Conservation (phyloP, 2,888 invertebrate species). For the Germaria angustata region DNA sequence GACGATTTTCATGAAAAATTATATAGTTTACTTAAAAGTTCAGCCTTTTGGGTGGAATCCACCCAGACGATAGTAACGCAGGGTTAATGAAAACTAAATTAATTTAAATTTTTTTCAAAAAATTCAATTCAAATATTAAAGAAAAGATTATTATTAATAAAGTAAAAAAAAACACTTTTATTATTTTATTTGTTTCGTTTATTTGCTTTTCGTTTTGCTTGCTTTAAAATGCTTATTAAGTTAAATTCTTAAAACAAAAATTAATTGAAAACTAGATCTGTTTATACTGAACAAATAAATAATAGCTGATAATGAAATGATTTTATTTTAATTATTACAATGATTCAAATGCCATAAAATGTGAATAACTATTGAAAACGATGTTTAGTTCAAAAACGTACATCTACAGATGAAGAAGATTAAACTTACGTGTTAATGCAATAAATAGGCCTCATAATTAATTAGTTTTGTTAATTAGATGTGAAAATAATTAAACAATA, state of each 20-base stretch:
- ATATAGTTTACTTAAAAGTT: too few relatives aligned
- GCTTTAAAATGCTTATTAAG: constrained; percentile 67
- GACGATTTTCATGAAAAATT: too few relatives aligned
- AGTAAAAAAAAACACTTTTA: constrained; percentile 20
- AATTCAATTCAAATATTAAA: too few relatives aligned
- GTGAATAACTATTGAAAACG: background rate
- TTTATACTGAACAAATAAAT: constrained; percentile 68
- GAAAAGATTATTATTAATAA: too few relatives aligned
- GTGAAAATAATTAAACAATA: constrained; percentile 34
- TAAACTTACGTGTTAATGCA: constrained; percentile 17
- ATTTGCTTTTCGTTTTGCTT: constrained; percentile 72
- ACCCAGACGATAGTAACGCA: too few relatives aligned
- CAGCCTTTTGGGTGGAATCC: too few relatives aligned
- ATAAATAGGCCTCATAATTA: constrained; percentile 58
- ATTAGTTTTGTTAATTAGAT: constrained; percentile 4
- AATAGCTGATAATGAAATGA: background rate
- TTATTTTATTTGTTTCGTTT: constrained; percentile 64
- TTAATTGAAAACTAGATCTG: constrained; percentile 71
- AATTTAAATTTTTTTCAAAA: too few relatives aligned
- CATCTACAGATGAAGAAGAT: constrained; percentile 28
- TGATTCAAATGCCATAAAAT: too few relatives aligned
- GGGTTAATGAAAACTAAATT: too few relatives aligned
- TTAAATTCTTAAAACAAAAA: constrained; percentile 68
- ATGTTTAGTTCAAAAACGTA: too few relatives aligned
- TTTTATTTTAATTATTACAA: background rate